phyloP scores from a whole-genome alignment of 2,888 invertebrate species.

The Sarcophaga caerulescens region DNA sequence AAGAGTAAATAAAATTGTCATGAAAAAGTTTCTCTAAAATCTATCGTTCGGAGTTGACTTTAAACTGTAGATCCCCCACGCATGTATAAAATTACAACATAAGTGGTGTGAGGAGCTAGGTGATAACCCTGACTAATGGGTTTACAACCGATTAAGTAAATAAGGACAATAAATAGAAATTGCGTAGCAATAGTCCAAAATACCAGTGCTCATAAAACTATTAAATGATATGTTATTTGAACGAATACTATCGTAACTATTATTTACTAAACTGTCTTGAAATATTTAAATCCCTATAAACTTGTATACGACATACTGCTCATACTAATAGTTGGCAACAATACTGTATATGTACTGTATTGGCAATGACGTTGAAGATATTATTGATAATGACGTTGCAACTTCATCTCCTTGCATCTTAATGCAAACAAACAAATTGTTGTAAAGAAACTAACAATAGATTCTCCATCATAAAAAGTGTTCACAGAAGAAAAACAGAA shows the following conservation, averaged over 20 bases:
- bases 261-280: constrained; percentile 21
- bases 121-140: too few species aligned
- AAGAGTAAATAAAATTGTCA: too few species aligned
- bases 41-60: too few species aligned
- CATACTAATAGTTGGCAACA: neutral
- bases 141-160: too few species aligned
- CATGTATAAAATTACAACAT: too few species aligned
- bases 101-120: too few species aligned
- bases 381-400: constrained; percentile 39
- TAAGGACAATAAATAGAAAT: too few species aligned
- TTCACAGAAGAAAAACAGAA: neutral
- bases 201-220: too few species aligned
- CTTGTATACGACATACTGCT: neutral
- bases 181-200: too few species aligned
- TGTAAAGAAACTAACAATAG: constrained; percentile 21
- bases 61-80: too few species aligned
- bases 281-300: neutral
- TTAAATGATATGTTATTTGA: too few species aligned
- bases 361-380: neutral
- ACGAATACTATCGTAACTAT: neutral
- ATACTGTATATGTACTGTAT: neutral
- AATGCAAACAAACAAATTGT: constrained; percentile 11
- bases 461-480: constrained; percentile 28
- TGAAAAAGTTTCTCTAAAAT: too few species aligned
- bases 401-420: neutral